phyloP scores from a whole-genome alignment of 1,140 invertebrate genomes.

The Adelges cooleyi region DNA sequence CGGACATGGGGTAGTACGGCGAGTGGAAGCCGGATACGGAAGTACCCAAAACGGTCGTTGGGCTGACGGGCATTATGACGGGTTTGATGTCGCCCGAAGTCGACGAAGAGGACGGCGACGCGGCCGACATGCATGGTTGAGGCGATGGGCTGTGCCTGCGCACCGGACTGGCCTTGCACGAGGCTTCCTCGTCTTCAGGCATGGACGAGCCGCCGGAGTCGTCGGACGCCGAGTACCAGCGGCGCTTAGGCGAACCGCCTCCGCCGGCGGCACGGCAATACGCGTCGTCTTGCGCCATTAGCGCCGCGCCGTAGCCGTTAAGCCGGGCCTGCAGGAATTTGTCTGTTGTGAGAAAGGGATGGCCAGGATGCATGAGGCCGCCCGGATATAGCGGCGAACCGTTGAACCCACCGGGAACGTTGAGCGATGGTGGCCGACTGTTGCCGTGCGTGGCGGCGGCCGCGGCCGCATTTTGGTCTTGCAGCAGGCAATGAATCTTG shows the following conservation, averaged over 20 bases:
- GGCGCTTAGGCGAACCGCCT: conserved; percentile 30
- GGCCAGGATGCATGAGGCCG: conserved; percentile 32
- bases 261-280: conserved; percentile 41
- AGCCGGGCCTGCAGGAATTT: conserved; percentile 39
- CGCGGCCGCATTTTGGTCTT: conserved; percentile 38
- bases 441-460: conserved; percentile 5
- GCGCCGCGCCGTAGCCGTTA: conserved; percentile 36
- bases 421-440: conserved; percentile 30
- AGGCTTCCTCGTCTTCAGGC: conserved; percentile 41
- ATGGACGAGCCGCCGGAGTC: conserved; percentile 37
- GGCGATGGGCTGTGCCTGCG: conserved; percentile 40
- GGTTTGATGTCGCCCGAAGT: conserved; percentile 6
- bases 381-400: conserved; percentile 28
- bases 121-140: neutral
- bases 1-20: conserved; percentile 37
- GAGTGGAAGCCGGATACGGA: conserved; percentile 30
- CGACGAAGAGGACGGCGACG: conserved; percentile 11
- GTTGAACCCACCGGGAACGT: neutral
- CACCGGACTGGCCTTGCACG: conserved; percentile 37
- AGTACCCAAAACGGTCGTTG: neutral
- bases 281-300: conserved; percentile 39
- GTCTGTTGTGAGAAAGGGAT: conserved; percentile 36
- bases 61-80: conserved; percentile 7
- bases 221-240: neutral
- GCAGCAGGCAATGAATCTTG: conserved; percentile 50